A percentile compares a stretch with the other conserved stretches of the same genome.
phyloP scores from a whole-genome alignment of 2,113 vertebrate species.

The Gorilla gorilla region DNA sequence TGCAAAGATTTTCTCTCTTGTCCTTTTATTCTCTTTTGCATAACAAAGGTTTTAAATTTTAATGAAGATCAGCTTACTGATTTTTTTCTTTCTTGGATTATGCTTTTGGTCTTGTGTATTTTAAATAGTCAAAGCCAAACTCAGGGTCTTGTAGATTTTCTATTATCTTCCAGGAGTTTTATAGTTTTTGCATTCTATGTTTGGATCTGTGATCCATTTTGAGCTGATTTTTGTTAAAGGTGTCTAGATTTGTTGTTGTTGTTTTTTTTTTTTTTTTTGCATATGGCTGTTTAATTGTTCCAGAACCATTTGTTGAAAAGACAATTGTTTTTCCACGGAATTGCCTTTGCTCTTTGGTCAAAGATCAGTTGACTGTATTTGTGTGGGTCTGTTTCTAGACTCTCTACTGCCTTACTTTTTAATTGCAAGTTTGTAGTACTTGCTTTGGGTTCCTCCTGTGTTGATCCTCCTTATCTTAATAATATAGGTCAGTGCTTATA shows the following conservation, averaged over 20 bases:
- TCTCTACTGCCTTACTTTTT: background rate
- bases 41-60: conserved; percentile 22
- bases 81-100: background rate
- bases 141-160: background rate
- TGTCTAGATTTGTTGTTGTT: background rate
- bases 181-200: background rate
- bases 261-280: background rate
- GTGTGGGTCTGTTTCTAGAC: background rate
- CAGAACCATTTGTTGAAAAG: background rate
- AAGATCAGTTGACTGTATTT: background rate
- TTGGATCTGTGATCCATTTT: background rate
- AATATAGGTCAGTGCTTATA: background rate
- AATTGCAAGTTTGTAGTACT: background rate
- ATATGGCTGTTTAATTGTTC: background rate
- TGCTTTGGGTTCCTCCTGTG: background rate
- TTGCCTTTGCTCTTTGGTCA: background rate
- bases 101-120: background rate
- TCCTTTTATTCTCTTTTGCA: background rate
- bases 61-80: background rate
- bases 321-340: background rate
- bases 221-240: background rate
- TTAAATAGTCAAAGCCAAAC: background rate
- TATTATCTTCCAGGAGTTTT: background rate
- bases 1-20: background rate
- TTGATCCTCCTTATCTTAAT: background rate